Evolutionary conservation across 92 coral and sea anemone species (phyloP), one percentile per base, ranked within the genome.

Genomic region (Palythoa grandis): DNA sequence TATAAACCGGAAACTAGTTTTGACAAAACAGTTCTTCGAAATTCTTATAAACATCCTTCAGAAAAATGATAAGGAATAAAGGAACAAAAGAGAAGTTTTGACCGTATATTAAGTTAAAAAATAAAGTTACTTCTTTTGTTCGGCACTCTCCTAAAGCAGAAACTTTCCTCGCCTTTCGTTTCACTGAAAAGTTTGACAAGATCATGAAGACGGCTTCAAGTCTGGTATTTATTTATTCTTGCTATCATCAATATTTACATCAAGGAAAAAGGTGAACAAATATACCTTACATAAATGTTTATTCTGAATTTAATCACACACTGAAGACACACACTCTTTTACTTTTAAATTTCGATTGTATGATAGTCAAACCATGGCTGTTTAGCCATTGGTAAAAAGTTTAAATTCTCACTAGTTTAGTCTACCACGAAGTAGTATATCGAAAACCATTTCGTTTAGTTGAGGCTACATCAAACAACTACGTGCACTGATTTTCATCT

Each of bases 171-270:
- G 14, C 66, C 60, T 66, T 80, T 79, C 35, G 6, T 65, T 67
- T 58, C 9, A 60, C 6, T 23, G 12, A 75, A 25, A 22, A 75
- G 50, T 8, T 43, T 43, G 9, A 43, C 50, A 43, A 43, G 50
- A 43, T 43, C 74, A 69, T 11, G 7, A 35, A 7, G 85, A 66
- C 75, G 52, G 50, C 5, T 19, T 80, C n/a, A 15, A 66, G 85
- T 79, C 85, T 66, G 37, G 78, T 83, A 84, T 91, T 77, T 91
- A 88, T 91, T 91, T 91, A 84, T 91, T 39, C 89, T 73, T 54
- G 57, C 61, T 74, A 69, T 54, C 37, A 88, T 91, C 91, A 91
- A 91, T 91, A 88, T 91, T 91, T 91, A 88, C 88, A 84, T 83
- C 93, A 84, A 87, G 86, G 52, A 74, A 87, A 84, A 91, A 87